Base-by-base conservation (phyloP, 2,113 vertebrate genomes). In the Choloepus hoffmanni region DNA sequence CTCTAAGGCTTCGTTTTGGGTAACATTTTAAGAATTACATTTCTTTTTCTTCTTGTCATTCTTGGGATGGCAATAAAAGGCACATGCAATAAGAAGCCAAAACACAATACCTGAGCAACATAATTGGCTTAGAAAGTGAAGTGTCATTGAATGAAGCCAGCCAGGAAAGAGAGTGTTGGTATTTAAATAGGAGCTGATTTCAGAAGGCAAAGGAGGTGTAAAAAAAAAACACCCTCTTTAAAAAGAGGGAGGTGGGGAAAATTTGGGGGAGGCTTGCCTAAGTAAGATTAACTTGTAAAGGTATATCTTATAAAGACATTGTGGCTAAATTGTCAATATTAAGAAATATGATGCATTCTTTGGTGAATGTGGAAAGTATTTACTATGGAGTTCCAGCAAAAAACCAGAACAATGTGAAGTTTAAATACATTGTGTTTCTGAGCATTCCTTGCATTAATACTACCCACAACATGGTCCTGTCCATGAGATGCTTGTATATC, bases 11-110 rank as follows among this genome's bases (percentile, higher is more conserved):
- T 96, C 36, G 40, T 82, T 92, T 77, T 85, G 19, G 40, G 24
- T 62, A 85, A 82, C 36, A 70, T 84, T 90, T 85, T 33, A 79
- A 11, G 26, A 84, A 77, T 45, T 48, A n/a, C n/a, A 7, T 50
- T 33, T 92, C 55, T 78, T 81, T 96, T 94, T 88, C 28, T 14
- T 92, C 67, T 74, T 89, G 36, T 72, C 83, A 90, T 88, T 89
- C 53, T 88, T 78, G 45, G 40, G 72, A 83, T 43, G 65, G 36
- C 2, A 10, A 50, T 2, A 21, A 43, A 36, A 50, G 12, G 13
- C 30, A 48, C 28, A 33, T 14, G 18, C n/a, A 81, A 28, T 73
- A 92, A 48, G 30, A 87, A 84, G 9, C 19, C 30, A 70, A 84
- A 86, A 68, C 60, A 40, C 19, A 92, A 87, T 76, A 65, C 63